A percentile compares a stretch with the other conserved stretches of the same genome.
Evolutionary conservation across 2,888 invertebrate species (phyloP).

Genomic region (Eucera pruinosa): DNA sequence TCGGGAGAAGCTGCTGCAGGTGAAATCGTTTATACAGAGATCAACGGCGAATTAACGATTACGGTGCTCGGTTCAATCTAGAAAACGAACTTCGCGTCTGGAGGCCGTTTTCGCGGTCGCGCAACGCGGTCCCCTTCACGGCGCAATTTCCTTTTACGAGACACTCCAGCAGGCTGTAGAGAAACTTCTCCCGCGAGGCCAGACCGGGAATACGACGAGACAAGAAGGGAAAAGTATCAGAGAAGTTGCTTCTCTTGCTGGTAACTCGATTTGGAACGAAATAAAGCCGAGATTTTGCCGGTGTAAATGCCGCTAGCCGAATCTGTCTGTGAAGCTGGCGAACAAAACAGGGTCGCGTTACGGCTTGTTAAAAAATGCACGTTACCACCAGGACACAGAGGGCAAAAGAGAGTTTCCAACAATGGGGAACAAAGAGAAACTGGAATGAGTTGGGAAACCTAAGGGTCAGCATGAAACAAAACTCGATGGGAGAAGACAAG

Average conservation of each 20-base stretch:
- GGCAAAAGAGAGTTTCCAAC: constrained; percentile 3
- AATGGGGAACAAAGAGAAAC: neutral
- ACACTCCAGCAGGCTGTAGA: constrained; percentile 36
- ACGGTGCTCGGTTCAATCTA: constrained; percentile 15
- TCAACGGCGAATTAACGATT: constrained; percentile 42
- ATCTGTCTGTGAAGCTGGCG: constrained; percentile 19
- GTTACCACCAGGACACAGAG: neutral
- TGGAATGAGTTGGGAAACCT: neutral
- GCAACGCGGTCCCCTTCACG: constrained; percentile 35
- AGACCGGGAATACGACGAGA: constrained; percentile 27
- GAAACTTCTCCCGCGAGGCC: constrained; percentile 41
- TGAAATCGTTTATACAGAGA: constrained; percentile 16
- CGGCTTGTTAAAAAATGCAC: constrained; percentile 46
- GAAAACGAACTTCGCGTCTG: constrained; percentile 11
- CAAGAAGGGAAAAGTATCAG: constrained; percentile 38
- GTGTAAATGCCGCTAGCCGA: constrained; percentile 35
- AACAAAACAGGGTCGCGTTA: constrained; percentile 8
- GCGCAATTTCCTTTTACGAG: constrained; percentile 57
- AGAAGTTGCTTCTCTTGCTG: constrained; percentile 29
- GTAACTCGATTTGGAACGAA: constrained; percentile 59
- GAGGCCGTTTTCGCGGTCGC: constrained; percentile 27
- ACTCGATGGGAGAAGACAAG: neutral
- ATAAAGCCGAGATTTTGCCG: constrained; percentile 51
- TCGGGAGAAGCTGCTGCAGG: too few relatives aligned
- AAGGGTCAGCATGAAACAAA: neutral